Evolutionary conservation across 2,113 vertebrate species (phyloP).

Genomic region (Spea bombifrons): DNA sequence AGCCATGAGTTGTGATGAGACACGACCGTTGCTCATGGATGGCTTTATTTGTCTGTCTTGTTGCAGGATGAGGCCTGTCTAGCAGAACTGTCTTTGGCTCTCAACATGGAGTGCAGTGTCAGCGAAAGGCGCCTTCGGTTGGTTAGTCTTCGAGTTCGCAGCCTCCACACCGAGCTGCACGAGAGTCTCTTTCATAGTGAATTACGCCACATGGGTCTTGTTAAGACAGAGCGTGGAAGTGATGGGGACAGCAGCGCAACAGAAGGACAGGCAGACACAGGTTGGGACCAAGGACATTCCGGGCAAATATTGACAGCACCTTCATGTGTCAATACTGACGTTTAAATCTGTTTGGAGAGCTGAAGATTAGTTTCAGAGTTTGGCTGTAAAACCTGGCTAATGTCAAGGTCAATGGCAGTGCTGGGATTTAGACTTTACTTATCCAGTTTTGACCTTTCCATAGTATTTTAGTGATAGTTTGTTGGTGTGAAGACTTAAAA

Average conservation of each 20-base stretch:
- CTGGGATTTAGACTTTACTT: too few species aligned
- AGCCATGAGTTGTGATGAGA: too few species aligned
- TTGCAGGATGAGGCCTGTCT: slow-evolving; percentile 82
- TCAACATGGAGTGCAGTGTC: slow-evolving; percentile 77
- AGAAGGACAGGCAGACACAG: slow-evolving; percentile 12
- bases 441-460: too few species aligned
- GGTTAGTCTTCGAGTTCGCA: slow-evolving; percentile 68
- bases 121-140: slow-evolving; percentile 69
- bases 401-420: too few species aligned
- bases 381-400: too few species aligned
- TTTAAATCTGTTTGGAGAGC: not conserved
- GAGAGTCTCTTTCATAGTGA: slow-evolving; percentile 88
- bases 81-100: slow-evolving; percentile 80
- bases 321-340: not conserved
- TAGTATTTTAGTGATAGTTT: too few species aligned
- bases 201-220: slow-evolving; percentile 57
- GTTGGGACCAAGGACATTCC: slow-evolving; percentile 3
- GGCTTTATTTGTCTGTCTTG: not conserved
- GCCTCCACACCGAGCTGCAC: slow-evolving; percentile 83
- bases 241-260: slow-evolving; percentile 11
- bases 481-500: too few species aligned
- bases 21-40: not conserved
- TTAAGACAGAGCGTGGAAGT: accelerated
- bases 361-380: too few species aligned
- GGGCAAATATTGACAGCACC: not conserved